A percentile compares a stretch with the other conserved stretches of the same genome.
Conservation (phyloP, 2,888 invertebrate genomes). For the Ptychoptera contaminata region DNA sequence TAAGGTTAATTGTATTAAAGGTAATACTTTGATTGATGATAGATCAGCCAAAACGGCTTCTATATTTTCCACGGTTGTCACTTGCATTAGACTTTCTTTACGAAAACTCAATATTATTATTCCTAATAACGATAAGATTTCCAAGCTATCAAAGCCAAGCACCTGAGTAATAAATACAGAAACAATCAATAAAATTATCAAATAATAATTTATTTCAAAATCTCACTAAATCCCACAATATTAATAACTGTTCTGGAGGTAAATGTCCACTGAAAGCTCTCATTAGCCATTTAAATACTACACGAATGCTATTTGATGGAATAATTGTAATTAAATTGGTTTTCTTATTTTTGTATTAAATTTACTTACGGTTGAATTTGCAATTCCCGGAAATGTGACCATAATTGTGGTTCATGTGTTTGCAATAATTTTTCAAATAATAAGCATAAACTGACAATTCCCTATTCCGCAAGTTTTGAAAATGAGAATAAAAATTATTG, state of each 20-base stretch:
- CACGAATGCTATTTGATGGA: constrained; percentile 48
- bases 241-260: constrained; percentile 78
- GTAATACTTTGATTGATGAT: constrained; percentile 73
- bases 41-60: constrained; percentile 79
- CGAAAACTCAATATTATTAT: constrained; percentile 72
- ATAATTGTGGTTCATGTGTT: constrained; percentile 76
- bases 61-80: constrained; percentile 57
- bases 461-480: constrained; percentile 32
- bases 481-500: constrained; percentile 1
- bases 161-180: constrained; percentile 26
- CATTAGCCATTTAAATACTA: constrained; percentile 95
- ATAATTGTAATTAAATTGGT: neutral
- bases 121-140: constrained; percentile 74
- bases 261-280: constrained; percentile 89
- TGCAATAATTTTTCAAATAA: constrained; percentile 80
- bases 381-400: constrained; percentile 78
- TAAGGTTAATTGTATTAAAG: constrained; percentile 64
- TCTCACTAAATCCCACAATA: constrained; percentile 72
- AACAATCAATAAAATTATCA: too few relatives aligned
- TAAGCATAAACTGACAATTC: constrained; percentile 77
- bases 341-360: constrained; percentile 1
- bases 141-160: constrained; percentile 81
- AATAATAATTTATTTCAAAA: neutral
- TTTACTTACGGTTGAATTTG: constrained; percentile 78
- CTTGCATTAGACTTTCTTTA: constrained; percentile 66